Evolutionary conservation across 2,113 vertebrate species (phyloP).

Genomic region (Microcebus ravelobensis): DNA sequence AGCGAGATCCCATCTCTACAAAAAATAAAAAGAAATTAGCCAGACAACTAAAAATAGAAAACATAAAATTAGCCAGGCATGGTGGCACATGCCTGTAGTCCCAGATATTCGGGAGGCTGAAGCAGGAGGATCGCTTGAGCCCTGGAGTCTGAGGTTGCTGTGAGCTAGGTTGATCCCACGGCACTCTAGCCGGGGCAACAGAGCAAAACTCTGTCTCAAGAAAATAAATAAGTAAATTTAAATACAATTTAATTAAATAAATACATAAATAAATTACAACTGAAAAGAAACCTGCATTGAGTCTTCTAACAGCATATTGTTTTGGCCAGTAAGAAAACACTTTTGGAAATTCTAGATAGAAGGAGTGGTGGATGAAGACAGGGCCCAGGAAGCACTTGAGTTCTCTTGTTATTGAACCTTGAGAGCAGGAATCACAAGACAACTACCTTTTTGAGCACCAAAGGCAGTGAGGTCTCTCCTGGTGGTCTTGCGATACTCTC

Average conservation of each 20-base stretch:
- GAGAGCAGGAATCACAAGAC: background rate
- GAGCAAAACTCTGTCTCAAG: background rate
- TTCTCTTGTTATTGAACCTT: background rate
- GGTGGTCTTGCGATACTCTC: constrained; percentile 70
- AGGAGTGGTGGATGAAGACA: background rate
- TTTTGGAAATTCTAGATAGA: background rate
- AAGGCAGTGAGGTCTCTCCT: constrained; percentile 88
- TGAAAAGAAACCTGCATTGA: background rate
- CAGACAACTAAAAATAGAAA: too few relatives aligned
- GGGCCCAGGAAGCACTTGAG: background rate
- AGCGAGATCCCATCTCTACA: too few relatives aligned
- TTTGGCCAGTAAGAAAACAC: background rate
- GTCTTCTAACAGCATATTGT: background rate
- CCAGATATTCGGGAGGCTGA: too few relatives aligned
- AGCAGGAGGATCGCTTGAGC: too few relatives aligned
- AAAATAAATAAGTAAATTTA: background rate
- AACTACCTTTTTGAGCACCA: constrained; percentile 95
- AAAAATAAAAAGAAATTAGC: too few relatives aligned
- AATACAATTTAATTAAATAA: background rate
- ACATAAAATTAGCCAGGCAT: too few relatives aligned
- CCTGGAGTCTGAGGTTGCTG: too few relatives aligned
- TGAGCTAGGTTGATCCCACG: too few relatives aligned
- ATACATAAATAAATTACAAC: background rate
- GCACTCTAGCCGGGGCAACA: too few relatives aligned
- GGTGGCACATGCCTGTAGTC: too few relatives aligned